These are phyloP conservation scores for Alethe castanea DNA, from an alignment of 2,113 vertebrate genomes.

Conservation along the genomic window DNA sequence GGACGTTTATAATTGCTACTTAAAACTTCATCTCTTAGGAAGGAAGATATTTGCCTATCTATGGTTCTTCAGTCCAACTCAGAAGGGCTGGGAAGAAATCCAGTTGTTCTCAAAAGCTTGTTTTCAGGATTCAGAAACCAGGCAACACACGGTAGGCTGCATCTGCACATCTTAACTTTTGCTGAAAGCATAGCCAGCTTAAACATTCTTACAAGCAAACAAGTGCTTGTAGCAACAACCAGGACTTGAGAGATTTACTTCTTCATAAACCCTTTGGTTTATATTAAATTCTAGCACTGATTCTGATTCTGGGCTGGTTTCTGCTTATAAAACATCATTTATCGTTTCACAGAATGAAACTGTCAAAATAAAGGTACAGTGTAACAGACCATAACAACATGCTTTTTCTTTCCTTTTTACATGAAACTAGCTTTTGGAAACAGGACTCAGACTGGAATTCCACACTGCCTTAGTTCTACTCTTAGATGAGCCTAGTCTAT, in stretches of 20 bases:
- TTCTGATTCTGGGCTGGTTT: neutral
- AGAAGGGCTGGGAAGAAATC: neutral
- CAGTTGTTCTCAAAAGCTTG: neutral
- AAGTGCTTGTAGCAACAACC: neutral
- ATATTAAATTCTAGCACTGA: neutral
- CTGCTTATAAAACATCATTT: neutral
- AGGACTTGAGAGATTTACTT: neutral
- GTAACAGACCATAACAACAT: neutral
- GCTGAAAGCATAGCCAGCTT: neutral
- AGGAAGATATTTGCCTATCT: neutral
- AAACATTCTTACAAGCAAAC: neutral
- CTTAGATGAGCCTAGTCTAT: neutral
- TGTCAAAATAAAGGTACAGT: neutral
- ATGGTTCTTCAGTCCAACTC: neutral
- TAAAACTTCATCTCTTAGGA: neutral
- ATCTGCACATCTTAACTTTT: neutral
- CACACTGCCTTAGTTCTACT: neutral
- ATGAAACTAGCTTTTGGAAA: neutral
- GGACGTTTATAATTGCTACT: neutral
- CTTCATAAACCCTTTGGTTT: neutral
- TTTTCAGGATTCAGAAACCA: neutral
- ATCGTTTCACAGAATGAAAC: neutral
- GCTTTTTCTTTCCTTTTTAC: neutral
- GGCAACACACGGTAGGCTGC: neutral
- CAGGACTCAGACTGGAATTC: neutral